These are phyloP conservation scores for Hycleus phaleratus DNA, from an alignment of 1,140 invertebrate genomes.

Conservation along the genomic window DNA sequence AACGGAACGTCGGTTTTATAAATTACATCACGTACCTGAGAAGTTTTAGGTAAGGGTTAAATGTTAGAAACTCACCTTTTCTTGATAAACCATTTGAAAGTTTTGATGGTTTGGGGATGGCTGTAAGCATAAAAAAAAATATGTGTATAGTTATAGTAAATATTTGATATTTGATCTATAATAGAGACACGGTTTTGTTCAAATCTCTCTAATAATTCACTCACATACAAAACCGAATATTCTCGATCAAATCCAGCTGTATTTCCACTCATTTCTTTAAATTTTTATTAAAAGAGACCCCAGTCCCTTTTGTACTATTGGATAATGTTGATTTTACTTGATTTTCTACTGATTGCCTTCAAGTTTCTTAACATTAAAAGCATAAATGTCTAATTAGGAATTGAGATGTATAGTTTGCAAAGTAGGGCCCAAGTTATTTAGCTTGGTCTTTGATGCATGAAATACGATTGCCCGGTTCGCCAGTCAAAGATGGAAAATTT, in stretches of 20 bases:
- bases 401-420: conserved; percentile 8
- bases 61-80: conserved; percentile 24
- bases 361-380: background rate
- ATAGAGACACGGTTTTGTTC: no score
- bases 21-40: conserved; percentile 13
- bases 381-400: conserved; percentile 4
- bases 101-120: conserved; percentile 30
- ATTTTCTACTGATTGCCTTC: no score
- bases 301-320: no score
- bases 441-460: conserved; percentile 17
- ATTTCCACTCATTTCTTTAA: no score
- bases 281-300: no score
- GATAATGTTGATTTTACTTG: no score
- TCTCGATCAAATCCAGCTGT: no score
- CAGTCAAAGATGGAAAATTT: conserved; percentile 21
- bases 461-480: conserved; percentile 20
- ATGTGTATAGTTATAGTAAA: no score
- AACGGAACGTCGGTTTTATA: conserved; percentile 14
- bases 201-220: no score
- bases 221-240: no score
- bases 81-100: conserved; percentile 27
- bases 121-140: conserved; percentile 17
- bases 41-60: conserved; percentile 1
- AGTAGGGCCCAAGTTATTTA: conserved; percentile 7
- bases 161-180: no score